A percentile compares a stretch with the other conserved stretches of the same genome.
Evolutionary conservation across 2,888 invertebrate genomes (phyloP).

Genomic region (Drosophila engyochracea): DNA sequence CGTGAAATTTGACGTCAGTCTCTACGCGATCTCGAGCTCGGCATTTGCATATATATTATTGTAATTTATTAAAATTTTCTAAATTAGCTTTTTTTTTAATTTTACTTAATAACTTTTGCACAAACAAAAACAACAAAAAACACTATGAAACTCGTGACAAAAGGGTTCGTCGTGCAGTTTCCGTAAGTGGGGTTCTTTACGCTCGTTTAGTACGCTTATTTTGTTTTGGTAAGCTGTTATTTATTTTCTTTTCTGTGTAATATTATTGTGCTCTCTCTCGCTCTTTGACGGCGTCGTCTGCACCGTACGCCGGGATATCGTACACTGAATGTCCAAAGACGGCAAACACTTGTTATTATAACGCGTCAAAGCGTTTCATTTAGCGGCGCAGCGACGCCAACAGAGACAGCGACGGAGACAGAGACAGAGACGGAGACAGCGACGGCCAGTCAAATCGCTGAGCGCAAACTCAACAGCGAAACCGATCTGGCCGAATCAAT

Average conservation of each 20-base stretch:
- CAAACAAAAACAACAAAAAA: conserved; percentile 61
- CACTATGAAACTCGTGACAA: conserved; percentile 37
- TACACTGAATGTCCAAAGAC: conserved; percentile 84
- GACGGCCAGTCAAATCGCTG: conserved; percentile 8
- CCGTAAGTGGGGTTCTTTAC: conserved; percentile 21
- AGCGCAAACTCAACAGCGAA: conserved; percentile 21
- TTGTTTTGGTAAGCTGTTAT: neutral
- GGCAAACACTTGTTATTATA: conserved; percentile 84
- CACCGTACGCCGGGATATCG: conserved; percentile 84
- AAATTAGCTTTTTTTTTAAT: neutral
- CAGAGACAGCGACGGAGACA: conserved; percentile 38
- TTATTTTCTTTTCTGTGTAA: conserved; percentile 9
- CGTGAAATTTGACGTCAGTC: neutral
- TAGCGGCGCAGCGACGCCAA: conserved; percentile 50
- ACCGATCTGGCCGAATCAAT: conserved; percentile 67
- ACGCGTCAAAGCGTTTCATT: conserved; percentile 79
- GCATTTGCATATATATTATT: conserved; percentile 18
- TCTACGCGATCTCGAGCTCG: conserved; percentile 6
- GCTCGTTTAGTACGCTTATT: neutral
- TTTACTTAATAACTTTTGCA: conserved; percentile 30
- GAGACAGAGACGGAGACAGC: conserved; percentile 20
- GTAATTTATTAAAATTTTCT: neutral
- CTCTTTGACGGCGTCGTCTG: conserved; percentile 69
- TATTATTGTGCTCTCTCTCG: conserved; percentile 20
- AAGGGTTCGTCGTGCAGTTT: conserved; percentile 31